Percentiles rank a stretch among this genome's conserved stretches.
These are phyloP conservation scores for Caracal caracal DNA, from an alignment of 2,113 vertebrate species.

Conservation along the genomic window DNA sequence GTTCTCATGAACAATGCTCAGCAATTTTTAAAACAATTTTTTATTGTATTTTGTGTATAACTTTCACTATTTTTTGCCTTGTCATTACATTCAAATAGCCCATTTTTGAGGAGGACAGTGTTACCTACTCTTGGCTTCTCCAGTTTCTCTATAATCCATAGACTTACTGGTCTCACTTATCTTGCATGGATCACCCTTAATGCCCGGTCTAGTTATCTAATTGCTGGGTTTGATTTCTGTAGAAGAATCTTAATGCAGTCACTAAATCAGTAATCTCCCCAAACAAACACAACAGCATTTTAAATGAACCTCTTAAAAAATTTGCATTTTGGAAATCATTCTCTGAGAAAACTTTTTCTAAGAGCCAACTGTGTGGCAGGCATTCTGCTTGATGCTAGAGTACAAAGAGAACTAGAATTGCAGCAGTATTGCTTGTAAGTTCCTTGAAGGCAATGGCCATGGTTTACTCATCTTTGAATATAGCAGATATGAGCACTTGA, in stretches of 20 bases:
- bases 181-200: neutral
- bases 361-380: neutral
- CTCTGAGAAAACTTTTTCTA: constrained; percentile 26
- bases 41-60: neutral
- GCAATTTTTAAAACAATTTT: constrained; percentile 10
- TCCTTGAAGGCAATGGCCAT: neutral
- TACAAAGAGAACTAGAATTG: neutral
- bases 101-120: neutral
- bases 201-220: neutral
- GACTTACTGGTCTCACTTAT: constrained; percentile 10
- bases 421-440: neutral
- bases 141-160: neutral
- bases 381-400: neutral
- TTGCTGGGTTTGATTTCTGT: constrained; percentile 29
- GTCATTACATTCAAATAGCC: constrained; percentile 47
- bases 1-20: constrained; percentile 13
- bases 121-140: neutral
- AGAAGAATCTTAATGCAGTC: constrained; percentile 31
- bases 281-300: constrained; percentile 5
- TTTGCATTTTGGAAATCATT: constrained; percentile 33
- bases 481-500: neutral
- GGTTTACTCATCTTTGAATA: neutral
- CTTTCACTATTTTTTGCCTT: constrained; percentile 37
- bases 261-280: neutral
- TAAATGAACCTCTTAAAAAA: neutral